Conservation (phyloP, 2,113 vertebrate species). For the Oryctolagus cuniculus region mOryCun1.1 NC_091432.1:112319501-112320000, state of each 20-base stretch:
- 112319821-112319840: background rate
- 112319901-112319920: background rate
- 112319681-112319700: background rate
- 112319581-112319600: background rate
- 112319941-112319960: background rate
- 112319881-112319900: background rate
- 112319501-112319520: background rate
- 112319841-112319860: background rate
- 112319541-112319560: background rate
- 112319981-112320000: background rate
- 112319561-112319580: fast-evolving
- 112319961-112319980: background rate
- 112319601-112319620: background rate
- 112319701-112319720: background rate
- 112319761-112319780: background rate
- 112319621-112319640: background rate
- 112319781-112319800: background rate
- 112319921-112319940: background rate
- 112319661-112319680: background rate
- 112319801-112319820: background rate
- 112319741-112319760: background rate
- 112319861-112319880: background rate
- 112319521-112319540: background rate
- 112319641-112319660: background rate
- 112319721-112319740: background rate